A percentile compares a stretch with the other conserved stretches of the same genome.
Evolutionary conservation across 2,113 vertebrate species (phyloP).

Genomic region (Boulengeromyrus knoepffleri): DNA sequence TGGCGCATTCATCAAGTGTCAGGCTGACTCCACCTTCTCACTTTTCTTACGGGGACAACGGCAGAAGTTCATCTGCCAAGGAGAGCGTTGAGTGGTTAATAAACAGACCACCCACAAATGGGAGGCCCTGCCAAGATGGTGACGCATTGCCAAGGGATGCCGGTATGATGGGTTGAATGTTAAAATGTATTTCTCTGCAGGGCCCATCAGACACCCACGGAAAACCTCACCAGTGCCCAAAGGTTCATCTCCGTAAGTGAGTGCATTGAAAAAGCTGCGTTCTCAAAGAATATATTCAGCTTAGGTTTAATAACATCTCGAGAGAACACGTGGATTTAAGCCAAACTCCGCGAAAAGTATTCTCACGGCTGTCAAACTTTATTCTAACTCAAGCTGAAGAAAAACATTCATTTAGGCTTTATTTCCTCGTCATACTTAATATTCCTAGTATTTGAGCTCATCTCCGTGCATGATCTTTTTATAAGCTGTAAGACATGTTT

Average conservation of each 20-base stretch:
- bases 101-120: constrained; percentile 50
- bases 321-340: constrained; percentile 6
- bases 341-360: neutral
- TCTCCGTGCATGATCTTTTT: neutral
- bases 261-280: neutral
- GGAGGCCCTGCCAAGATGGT: constrained; percentile 41
- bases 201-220: constrained; percentile 6
- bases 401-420: neutral
- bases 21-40: constrained; percentile 22
- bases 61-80: constrained; percentile 29
- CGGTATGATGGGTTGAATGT: constrained; percentile 19
- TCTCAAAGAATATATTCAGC: neutral
- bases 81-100: constrained; percentile 33
- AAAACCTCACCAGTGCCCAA: neutral
- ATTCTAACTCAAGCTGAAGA: neutral
- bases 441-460: neutral
- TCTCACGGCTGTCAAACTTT: neutral
- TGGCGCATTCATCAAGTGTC: constrained; percentile 21
- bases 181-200: constrained; percentile 12
- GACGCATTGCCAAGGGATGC: constrained; percentile 18
- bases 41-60: constrained; percentile 19
- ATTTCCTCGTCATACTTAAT: neutral
- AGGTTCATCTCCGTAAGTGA: neutral
- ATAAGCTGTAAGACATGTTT: neutral
- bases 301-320: neutral